Base-by-base conservation (phyloP, 2,113 vertebrate genomes). In the Ciconia boyciana region DNA sequence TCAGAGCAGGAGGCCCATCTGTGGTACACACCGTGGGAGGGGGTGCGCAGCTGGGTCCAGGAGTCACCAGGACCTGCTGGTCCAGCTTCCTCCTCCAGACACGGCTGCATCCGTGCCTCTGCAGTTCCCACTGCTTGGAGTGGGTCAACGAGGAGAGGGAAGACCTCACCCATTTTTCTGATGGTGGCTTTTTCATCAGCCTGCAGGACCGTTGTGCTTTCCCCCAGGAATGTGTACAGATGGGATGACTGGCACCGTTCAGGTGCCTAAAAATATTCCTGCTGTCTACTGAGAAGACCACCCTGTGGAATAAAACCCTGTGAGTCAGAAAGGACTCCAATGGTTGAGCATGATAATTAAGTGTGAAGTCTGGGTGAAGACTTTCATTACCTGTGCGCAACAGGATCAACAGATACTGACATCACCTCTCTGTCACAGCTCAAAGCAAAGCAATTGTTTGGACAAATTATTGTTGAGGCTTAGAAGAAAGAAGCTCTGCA, bases 331-430 rank as follows among this genome's bases (percentile, higher is more conserved):
- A 87, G 51, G 22, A 72, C 10, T 71, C 25, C 43, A 36, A 0
- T 20, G 1, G 20, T 18, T 66, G 76, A 74, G 28, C 7, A 2
- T 11, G 32, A 20, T 15, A 61, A 70, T 48, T 34, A 32, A 4
- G 9, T 5, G 7, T 32, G 41, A 81, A 32, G 6, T 44, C 61
- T 51, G 28, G 29, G 16, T 60, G 55, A 81, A 68, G 43, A 34
- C 36, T 91, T 87, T 2, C 13, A 24, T 75, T 41, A 49, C 2
- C 0, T 36, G 5, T n/a, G 11, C 2, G 0, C 32, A 72, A 39
- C 10, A 81, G 17, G 32, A 79, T 69, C 31, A 69, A 34, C 3
- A 28, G 58, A 77, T 62, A 62, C 2, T 24, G 55, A 46, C 39
- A 84, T 68, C 65, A 64, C 12, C 18, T 65, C 71, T 61, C 55